Conservation (phyloP, 1,140 invertebrate genomes). For the Scaptomyza pallida region DNA sequence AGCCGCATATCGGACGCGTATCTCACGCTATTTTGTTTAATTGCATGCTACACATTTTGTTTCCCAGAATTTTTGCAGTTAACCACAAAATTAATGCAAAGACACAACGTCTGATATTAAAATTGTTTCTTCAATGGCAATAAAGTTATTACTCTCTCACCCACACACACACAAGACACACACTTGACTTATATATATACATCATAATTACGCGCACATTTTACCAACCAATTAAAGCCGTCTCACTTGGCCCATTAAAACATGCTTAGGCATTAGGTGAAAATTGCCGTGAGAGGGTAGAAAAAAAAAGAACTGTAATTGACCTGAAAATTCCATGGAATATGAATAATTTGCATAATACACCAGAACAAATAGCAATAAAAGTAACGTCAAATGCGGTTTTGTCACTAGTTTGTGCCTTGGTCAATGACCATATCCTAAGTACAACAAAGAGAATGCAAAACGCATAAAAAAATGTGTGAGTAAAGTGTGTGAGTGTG, state of each 20-base stretch:
- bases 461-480: slow-evolving; percentile 12
- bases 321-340: slow-evolving; percentile 75
- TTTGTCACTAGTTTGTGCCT: slow-evolving; percentile 11
- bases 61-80: slow-evolving; percentile 70
- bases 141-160: slow-evolving; percentile 56
- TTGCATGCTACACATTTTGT: slow-evolving; percentile 74
- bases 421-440: slow-evolving; percentile 3
- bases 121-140: slow-evolving; percentile 21
- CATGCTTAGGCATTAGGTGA: slow-evolving; percentile 30
- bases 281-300: slow-evolving; percentile 14
- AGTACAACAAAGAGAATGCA: slow-evolving; percentile 2
- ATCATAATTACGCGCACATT: slow-evolving; percentile 71
- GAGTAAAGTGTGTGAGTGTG: not conserved
- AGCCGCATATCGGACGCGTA: slow-evolving; percentile 67
- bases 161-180: slow-evolving; percentile 24
- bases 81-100: slow-evolving; percentile 71
- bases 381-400: slow-evolving; percentile 6
- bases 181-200: slow-evolving; percentile 1
- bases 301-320: slow-evolving; percentile 67
- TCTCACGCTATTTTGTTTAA: slow-evolving; percentile 82
- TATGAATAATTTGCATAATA: slow-evolving; percentile 57
- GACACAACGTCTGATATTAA: not conserved
- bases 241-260: slow-evolving; percentile 52
- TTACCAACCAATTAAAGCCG: slow-evolving; percentile 65
- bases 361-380: not conserved